Evolutionary conservation across 2,888 invertebrate species (phyloP).

Genomic region (Mythimna vitellina): DNA sequence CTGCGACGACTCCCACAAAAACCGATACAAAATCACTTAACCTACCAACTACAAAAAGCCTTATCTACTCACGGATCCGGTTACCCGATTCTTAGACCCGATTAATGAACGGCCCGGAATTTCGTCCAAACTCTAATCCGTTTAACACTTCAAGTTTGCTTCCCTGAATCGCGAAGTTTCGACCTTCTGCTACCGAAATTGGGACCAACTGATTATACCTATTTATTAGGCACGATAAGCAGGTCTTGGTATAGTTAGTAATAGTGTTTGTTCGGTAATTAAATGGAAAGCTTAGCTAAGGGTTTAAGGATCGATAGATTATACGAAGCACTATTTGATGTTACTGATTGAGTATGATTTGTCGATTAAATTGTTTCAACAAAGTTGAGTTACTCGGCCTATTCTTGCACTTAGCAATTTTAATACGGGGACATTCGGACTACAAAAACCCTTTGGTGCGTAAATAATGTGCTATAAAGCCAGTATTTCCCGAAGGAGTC

Average conservation of each 20-base stretch:
- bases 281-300: conserved; percentile 43
- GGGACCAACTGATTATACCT: conserved; percentile 75
- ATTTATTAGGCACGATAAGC: conserved; percentile 75
- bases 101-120: conserved; percentile 75
- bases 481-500: too few relatives aligned
- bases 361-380: background rate
- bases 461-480: too few relatives aligned
- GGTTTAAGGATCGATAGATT: background rate
- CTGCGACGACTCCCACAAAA: conserved; percentile 28
- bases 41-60: conserved; percentile 60
- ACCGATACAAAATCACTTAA: conserved; percentile 63
- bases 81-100: conserved; percentile 56
- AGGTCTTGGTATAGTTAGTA: conserved; percentile 48
- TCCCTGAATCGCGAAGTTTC: conserved; percentile 69
- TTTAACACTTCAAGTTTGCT: conserved; percentile 77
- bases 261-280: conserved; percentile 49
- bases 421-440: background rate
- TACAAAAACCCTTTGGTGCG: background rate
- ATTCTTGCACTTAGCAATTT: background rate
- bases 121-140: conserved; percentile 75
- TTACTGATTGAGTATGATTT: background rate
- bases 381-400: background rate
- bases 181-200: conserved; percentile 62
- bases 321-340: background rate
- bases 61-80: conserved; percentile 52